Conservation (phyloP, 2,113 vertebrate genomes). For the Oncorhynchus masou region DNA sequence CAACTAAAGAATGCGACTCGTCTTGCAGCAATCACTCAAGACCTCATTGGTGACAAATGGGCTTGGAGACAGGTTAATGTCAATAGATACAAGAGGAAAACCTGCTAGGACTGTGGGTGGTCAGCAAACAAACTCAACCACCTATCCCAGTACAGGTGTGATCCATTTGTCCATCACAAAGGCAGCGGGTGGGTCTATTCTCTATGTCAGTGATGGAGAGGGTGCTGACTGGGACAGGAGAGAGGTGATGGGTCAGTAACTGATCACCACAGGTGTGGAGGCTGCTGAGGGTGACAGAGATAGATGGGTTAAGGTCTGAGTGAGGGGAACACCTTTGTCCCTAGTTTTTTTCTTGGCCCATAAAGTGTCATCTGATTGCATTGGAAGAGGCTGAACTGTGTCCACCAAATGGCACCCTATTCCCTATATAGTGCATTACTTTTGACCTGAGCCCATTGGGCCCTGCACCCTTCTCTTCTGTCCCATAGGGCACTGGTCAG, state of each 20-base stretch:
- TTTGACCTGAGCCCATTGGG: too few species aligned
- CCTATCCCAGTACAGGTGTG: slow-evolving; percentile 44
- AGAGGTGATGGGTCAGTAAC: slow-evolving; percentile 62
- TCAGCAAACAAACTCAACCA: slow-evolving; percentile 18
- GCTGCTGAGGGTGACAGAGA: slow-evolving; percentile 17
- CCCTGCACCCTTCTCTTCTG: too few species aligned
- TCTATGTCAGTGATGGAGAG: slow-evolving; percentile 60
- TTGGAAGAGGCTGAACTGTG: background rate
- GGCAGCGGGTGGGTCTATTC: slow-evolving; percentile 14
- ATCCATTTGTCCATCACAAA: slow-evolving; percentile 25
- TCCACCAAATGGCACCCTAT: background rate
- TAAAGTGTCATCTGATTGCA: too few species aligned
- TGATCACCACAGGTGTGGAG: slow-evolving; percentile 56
- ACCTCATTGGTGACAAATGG: slow-evolving; percentile 9
- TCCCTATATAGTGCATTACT: background rate
- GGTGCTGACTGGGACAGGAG: slow-evolving; percentile 63
- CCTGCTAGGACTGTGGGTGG: slow-evolving; percentile 51
- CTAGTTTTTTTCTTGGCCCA: background rate
- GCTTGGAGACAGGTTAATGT: slow-evolving; percentile 16
- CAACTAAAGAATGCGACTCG: background rate
- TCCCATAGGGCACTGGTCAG: too few species aligned
- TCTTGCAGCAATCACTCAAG: slow-evolving; percentile 18
- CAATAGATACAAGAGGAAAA: slow-evolving; percentile 22
- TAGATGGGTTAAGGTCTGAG: slow-evolving; percentile 3
- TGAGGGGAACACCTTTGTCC: background rate